A percentile compares a stretch with the other conserved stretches of the same genome.
phyloP scores from a whole-genome alignment of 2,797 vertebrate genomes.

The Fistularia commersonii region DNA sequence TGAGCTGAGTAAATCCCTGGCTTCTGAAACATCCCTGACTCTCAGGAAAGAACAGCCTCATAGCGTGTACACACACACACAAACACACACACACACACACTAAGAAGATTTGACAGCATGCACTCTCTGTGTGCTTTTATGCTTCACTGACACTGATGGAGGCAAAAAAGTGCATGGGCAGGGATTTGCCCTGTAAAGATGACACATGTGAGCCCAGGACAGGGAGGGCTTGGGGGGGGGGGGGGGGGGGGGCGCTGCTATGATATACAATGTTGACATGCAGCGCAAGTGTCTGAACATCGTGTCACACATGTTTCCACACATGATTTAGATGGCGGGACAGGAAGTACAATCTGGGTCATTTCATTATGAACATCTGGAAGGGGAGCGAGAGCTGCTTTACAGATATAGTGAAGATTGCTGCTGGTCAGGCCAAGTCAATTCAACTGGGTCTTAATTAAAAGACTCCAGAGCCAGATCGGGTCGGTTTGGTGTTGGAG shows the following conservation, averaged over 20 bases:
- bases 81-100: slow-evolving; percentile 22
- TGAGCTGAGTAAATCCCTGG: slow-evolving; percentile 54
- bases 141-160: slow-evolving; percentile 54
- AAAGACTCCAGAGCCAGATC: slow-evolving; percentile 52
- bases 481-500: slow-evolving; percentile 33
- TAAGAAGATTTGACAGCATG: slow-evolving; percentile 68
- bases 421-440: slow-evolving; percentile 37
- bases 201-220: slow-evolving; percentile 54
- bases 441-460: slow-evolving; percentile 68
- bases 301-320: slow-evolving; percentile 56
- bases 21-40: slow-evolving; percentile 45
- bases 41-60: slow-evolving; percentile 48
- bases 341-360: slow-evolving; percentile 72
- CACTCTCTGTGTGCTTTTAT: slow-evolving; percentile 59
- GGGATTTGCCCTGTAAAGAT: slow-evolving; percentile 64
- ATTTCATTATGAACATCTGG: slow-evolving; percentile 65
- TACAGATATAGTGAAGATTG: slow-evolving; percentile 36
- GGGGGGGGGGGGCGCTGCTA: slow-evolving; percentile 37
- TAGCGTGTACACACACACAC: slow-evolving; percentile 19
- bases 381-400: slow-evolving; percentile 40
- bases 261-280: slow-evolving; percentile 70
- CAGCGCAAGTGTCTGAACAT: slow-evolving; percentile 60
- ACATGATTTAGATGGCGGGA: slow-evolving; percentile 56
- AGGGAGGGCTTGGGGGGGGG: slow-evolving; percentile 55
- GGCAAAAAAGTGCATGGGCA: slow-evolving; percentile 18